Base-by-base conservation (phyloP, 2,113 vertebrate genomes). In the Centrocercus urophasianus region DNA sequence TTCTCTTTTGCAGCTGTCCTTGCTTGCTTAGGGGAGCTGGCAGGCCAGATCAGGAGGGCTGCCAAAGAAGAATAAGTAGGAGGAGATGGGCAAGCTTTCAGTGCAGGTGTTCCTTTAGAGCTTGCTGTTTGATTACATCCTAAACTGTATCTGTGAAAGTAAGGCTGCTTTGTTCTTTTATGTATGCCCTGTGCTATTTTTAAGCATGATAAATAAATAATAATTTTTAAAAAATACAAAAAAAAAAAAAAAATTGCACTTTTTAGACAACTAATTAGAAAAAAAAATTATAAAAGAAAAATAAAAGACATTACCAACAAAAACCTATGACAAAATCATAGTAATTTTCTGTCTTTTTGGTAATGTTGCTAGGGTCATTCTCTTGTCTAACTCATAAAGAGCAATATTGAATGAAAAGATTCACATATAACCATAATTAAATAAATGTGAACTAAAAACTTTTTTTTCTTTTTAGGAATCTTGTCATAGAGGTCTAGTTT, bases 1-100 rank as follows among this genome's bases (percentile, higher is more conserved):
- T 92, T 94, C 77, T 88, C 48, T 36, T 86, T 67, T 40, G 81
- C 97, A 97, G 97, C 96, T 98, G 97, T 66, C 88, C 86, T 83
- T 70, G 81, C 79, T 88, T 20, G 48, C 0, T 22, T 71, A 92
- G 93, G 45, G 66, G 86, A 89, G 81, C 78, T 92, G 93, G 89
- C 90, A 96, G 82, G 22, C 50, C 87, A 84, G 32, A 63, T 61
- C 28, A 65, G 94, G 88, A 93, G 32, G 47, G 42, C 40, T 91
- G 96, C 97, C 97, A 97, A 89, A 11, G 69, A 47, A 83, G 77
- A 87, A 84, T 32, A 30, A 78, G 76, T 64, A 88, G 79, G 77
- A 78, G 88, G 63, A 30, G 54, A 81, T 85, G 83, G 95, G 79
- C 89, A 87, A 87, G 85, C 74, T 74, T 91, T 95, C 80, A 72